These are phyloP conservation scores for Microtus ochrogaster DNA, from an alignment of 2,113 vertebrate genomes.

Conservation along the genomic window DNA sequence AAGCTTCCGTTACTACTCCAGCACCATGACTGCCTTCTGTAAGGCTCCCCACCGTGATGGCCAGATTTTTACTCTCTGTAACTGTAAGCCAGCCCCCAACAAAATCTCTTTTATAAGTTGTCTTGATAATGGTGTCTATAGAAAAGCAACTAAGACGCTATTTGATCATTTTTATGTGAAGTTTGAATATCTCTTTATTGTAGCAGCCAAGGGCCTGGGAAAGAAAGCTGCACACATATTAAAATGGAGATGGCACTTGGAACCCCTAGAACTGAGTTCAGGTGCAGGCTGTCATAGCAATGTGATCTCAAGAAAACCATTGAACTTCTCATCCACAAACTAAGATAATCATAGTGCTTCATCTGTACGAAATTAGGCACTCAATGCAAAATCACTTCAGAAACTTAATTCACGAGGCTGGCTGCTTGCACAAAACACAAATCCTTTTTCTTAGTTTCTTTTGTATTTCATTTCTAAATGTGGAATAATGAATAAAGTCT, in stretches of 20 bases:
- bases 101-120: not conserved
- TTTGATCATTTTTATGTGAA: not conserved
- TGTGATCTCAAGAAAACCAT: constrained; percentile 42
- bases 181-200: not conserved
- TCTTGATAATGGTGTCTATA: not conserved
- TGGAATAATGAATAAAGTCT: constrained; percentile 33
- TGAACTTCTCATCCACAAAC: constrained; percentile 5
- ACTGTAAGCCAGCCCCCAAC: not conserved
- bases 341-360: constrained; percentile 33
- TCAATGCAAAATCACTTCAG: not conserved
- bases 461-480: constrained; percentile 31
- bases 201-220: not conserved
- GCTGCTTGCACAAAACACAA: not conserved
- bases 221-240: not conserved
- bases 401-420: not conserved
- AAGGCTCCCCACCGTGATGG: not conserved
- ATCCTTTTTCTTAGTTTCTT: constrained; percentile 7
- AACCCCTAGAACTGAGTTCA: not conserved
- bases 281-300: not conserved
- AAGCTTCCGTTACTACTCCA: not conserved
- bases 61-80: not conserved
- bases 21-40: not conserved
- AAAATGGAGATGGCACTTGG: not conserved
- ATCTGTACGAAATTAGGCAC: not conserved
- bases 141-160: not conserved